These are phyloP conservation scores for Lasioglossum albipes DNA, from an alignment of 1,140 invertebrate genomes.

Conservation along the genomic window DNA sequence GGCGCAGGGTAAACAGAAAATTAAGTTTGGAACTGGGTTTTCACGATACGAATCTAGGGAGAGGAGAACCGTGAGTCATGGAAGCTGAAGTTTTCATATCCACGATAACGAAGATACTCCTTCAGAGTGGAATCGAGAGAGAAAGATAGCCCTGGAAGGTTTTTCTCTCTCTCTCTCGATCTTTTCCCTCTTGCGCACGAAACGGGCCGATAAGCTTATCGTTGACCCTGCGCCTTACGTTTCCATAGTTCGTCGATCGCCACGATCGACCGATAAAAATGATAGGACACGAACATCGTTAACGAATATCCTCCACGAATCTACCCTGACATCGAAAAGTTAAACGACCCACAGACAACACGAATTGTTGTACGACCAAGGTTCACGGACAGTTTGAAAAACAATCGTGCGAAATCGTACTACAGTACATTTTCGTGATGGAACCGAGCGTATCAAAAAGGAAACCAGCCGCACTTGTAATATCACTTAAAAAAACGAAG, in stretches of 20 bases:
- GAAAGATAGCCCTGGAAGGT: not conserved
- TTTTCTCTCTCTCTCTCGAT: not conserved
- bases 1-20: not conserved
- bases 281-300: slow-evolving; percentile 32
- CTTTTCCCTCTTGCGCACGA: not conserved
- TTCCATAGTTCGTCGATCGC: slow-evolving; percentile 8
- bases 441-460: too few relatives aligned
- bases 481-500: too few relatives aligned
- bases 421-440: too few relatives aligned
- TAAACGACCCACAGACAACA: too few relatives aligned
- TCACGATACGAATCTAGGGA: not conserved
- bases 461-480: too few relatives aligned
- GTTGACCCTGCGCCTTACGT: not conserved
- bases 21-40: not conserved
- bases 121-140: too few relatives aligned
- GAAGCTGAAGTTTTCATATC: not conserved
- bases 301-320: not conserved
- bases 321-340: not conserved
- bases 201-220: slow-evolving; percentile 28
- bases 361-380: too few relatives aligned
- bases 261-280: not conserved
- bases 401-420: too few relatives aligned
- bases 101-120: not conserved
- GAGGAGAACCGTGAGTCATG: not conserved
- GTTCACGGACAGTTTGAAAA: too few relatives aligned